These are phyloP conservation scores for Apodemus agrarius DNA, from an alignment of 2,797 vertebrate species.

Conservation along the genomic window DNA sequence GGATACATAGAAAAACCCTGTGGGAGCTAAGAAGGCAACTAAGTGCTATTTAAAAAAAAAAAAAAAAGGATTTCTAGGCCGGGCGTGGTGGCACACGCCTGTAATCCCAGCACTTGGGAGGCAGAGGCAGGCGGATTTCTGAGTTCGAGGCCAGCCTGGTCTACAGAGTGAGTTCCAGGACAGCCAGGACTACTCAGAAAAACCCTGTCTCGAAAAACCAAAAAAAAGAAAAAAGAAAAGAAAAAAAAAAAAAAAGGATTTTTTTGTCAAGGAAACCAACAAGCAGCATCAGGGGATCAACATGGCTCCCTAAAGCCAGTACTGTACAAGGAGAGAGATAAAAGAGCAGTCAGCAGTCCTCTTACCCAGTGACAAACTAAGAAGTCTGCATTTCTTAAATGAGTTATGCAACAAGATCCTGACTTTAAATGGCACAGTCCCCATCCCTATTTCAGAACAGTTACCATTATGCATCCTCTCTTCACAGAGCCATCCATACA, in stretches of 20 bases:
- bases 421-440: background rate
- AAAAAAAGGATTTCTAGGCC: background rate
- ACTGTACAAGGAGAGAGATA: conserved; percentile 23
- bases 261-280: conserved; percentile 24
- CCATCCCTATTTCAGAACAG: background rate
- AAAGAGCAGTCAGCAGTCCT: conserved; percentile 71
- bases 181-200: too few relatives aligned
- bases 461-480: background rate
- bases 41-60: conserved; percentile 59
- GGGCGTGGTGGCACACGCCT: too few relatives aligned
- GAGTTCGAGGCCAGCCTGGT: too few relatives aligned
- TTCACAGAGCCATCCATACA: background rate
- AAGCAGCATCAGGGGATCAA: conserved; percentile 49
- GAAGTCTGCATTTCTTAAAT: conserved; percentile 46
- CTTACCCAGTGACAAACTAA: conserved; percentile 73
- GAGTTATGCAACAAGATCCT: conserved; percentile 11
- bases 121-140: too few relatives aligned
- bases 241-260: too few relatives aligned
- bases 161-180: too few relatives aligned
- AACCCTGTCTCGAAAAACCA: too few relatives aligned
- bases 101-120: too few relatives aligned
- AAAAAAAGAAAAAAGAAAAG: too few relatives aligned
- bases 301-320: conserved; percentile 34
- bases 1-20: background rate
- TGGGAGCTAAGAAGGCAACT: background rate